Evolutionary conservation across 2,888 invertebrate genomes (phyloP), one percentile per base, ranked within the genome.

Genomic region (Habrosyne pyritoides): DNA sequence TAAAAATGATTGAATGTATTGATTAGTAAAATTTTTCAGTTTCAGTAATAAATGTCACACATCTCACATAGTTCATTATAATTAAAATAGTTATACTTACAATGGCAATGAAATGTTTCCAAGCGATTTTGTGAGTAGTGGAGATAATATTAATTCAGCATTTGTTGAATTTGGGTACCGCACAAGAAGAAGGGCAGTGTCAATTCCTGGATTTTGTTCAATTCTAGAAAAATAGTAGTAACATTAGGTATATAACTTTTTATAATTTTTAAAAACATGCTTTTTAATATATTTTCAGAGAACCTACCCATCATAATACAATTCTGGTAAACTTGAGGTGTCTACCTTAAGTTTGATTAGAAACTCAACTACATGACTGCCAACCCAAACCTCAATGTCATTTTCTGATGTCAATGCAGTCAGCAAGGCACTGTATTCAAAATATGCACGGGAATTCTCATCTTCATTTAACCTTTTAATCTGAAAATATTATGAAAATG

Each of bases 381-480:
- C 92, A 4, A 95, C 93, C 79, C 93, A 93, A 26, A 96, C 93
- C 86, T 96, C 96, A 53, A 96, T 88, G 75, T 96, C 94, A 57
- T 94, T 89, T 59, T 93, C 89, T 49, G 89, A 82, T 50, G 94
- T 89, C 42, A 93, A 80, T 18, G 92, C 84, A 68, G n/a, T 93
- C 89, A 18, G 80, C 47, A 96, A 83, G n/a, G 93, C 93, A 63
- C 91, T 90, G 73, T 95, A 95, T 75, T 96, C 95, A 79, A 94
- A 91, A 60, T 93, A 90, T 1, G 95, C 91, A 57, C 94, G 81
- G 0, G 93, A 90, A 81, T 87, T 89, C 61, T 91, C 90, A 80
- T 93, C 93, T 73, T 93, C 93, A 76, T 86, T 87, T 47, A 93
- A 72, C 59, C 91, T 89, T 65, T 85, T 85, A 24, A 93, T 80